phyloP scores from a whole-genome alignment of 2,797 vertebrate genomes.

The Peromyscus attwateri region DNA sequence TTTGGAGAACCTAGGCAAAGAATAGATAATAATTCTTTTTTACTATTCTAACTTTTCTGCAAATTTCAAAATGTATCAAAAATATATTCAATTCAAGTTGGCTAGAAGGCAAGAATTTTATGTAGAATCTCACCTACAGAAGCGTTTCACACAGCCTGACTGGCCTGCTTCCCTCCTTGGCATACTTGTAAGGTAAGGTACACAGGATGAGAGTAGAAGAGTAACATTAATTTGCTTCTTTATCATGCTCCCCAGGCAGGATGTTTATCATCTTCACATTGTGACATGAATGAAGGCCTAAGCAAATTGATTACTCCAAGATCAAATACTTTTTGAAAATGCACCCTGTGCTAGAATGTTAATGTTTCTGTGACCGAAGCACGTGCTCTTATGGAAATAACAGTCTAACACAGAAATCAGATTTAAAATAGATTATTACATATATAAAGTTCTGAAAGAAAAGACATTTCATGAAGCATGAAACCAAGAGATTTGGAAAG shows the following conservation, averaged over 20 bases:
- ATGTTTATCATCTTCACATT: neutral
- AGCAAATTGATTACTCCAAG: neutral
- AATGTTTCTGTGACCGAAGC: neutral
- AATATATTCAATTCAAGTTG: neutral
- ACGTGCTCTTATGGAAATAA: neutral
- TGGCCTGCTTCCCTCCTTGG: neutral
- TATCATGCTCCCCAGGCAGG: neutral
- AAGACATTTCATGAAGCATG: neutral
- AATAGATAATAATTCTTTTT: neutral
- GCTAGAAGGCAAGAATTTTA: neutral
- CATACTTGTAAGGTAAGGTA: neutral
- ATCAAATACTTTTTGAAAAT: constrained; percentile 15
- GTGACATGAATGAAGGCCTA: neutral
- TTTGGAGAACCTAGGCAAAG: neutral
- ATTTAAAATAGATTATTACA: constrained; percentile 1
- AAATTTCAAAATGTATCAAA: constrained; percentile 19
- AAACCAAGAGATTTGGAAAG: neutral
- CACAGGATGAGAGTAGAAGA: neutral
- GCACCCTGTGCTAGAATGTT: neutral
- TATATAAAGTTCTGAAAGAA: neutral
- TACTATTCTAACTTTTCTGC: constrained; percentile 10
- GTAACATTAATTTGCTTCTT: neutral
- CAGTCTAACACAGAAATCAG: neutral
- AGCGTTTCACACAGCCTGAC: neutral
- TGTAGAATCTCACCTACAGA: neutral